These are phyloP conservation scores for Aulostomus chinensis DNA, from an alignment of 2,797 vertebrate genomes.

Conservation along the genomic window DNA sequence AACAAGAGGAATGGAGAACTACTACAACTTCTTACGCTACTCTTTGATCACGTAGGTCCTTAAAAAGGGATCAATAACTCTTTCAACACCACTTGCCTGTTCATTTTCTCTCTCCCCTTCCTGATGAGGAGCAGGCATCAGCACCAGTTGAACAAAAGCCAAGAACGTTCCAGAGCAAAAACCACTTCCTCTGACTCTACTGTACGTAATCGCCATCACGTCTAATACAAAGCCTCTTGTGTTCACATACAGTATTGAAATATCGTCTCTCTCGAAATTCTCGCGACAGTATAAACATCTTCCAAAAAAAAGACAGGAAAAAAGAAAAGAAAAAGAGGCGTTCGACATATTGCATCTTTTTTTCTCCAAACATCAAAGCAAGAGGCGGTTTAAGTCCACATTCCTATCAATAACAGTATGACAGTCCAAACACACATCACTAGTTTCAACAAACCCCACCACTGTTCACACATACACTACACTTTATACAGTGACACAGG, in stretches of 20 bases:
- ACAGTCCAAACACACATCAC: slow-evolving; percentile 69
- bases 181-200: slow-evolving; percentile 3
- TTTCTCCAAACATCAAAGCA: slow-evolving; percentile 40
- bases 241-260: neutral
- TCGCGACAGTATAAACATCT: slow-evolving; percentile 14
- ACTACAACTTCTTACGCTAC: slow-evolving; percentile 9
- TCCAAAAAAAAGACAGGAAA: slow-evolving; percentile 17
- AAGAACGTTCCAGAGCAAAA: slow-evolving; percentile 45
- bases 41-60: slow-evolving; percentile 36
- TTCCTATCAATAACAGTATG: slow-evolving; percentile 63
- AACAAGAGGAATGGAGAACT: slow-evolving; percentile 31
- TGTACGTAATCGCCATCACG: slow-evolving; percentile 1
- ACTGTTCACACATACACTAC: slow-evolving; percentile 61
- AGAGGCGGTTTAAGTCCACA: slow-evolving; percentile 49
- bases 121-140: slow-evolving; percentile 40
- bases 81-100: slow-evolving; percentile 21
- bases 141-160: slow-evolving; percentile 50
- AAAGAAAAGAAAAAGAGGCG: slow-evolving; percentile 26
- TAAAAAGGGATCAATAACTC: slow-evolving; percentile 38
- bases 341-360: slow-evolving; percentile 37
- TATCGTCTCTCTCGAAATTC: neutral
- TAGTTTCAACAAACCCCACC: slow-evolving; percentile 55
- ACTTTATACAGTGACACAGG: slow-evolving; percentile 64
- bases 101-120: slow-evolving; percentile 21
- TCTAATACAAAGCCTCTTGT: slow-evolving; percentile 12